phyloP scores from a whole-genome alignment of 2,888 invertebrate species.

The Ochlodes sylvanus region DNA sequence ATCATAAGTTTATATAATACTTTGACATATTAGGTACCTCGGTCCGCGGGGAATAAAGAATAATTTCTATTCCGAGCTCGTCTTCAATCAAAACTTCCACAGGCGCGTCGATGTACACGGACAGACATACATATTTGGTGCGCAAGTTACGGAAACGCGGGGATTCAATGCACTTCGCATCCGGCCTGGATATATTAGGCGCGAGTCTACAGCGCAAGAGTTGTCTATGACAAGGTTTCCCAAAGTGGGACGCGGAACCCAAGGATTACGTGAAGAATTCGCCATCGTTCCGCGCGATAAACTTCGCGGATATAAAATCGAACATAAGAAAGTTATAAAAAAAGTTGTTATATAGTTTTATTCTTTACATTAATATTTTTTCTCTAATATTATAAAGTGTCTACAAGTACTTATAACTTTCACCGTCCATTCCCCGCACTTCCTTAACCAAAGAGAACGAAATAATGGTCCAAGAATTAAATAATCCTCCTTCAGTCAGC shows the following conservation, averaged over 20 bases:
- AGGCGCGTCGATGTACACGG: slow-evolving; percentile 42
- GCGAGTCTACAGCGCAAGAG: slow-evolving; percentile 43
- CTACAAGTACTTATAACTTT: too few relatives aligned
- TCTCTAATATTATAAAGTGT: too few relatives aligned
- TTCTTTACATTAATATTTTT: too few relatives aligned
- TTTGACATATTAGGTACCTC: not conserved
- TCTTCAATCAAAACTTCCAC: slow-evolving; percentile 45
- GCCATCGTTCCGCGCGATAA: not conserved
- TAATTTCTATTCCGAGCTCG: slow-evolving; percentile 44
- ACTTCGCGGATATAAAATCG: not conserved
- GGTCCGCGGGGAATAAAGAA: slow-evolving; percentile 12
- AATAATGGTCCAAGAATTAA: too few relatives aligned
- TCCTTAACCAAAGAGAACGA: too few relatives aligned
- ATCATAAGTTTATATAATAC: not conserved
- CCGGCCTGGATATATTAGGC: slow-evolving; percentile 60
- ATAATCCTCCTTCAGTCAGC: too few relatives aligned
- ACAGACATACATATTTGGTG: slow-evolving; percentile 51
- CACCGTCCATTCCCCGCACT: too few relatives aligned
- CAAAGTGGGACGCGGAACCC: not conserved
- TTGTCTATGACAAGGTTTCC: slow-evolving; percentile 55
- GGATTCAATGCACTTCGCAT: slow-evolving; percentile 73
- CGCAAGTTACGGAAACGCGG: slow-evolving; percentile 53
- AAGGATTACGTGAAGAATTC: not conserved
- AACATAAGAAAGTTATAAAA: too few relatives aligned
- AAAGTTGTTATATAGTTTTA: too few relatives aligned